A percentile compares a stretch with the other conserved stretches of the same genome.
These are phyloP conservation scores for Andrena bucephala DNA, from an alignment of 2,888 invertebrate species.

Conservation along the genomic window DNA sequence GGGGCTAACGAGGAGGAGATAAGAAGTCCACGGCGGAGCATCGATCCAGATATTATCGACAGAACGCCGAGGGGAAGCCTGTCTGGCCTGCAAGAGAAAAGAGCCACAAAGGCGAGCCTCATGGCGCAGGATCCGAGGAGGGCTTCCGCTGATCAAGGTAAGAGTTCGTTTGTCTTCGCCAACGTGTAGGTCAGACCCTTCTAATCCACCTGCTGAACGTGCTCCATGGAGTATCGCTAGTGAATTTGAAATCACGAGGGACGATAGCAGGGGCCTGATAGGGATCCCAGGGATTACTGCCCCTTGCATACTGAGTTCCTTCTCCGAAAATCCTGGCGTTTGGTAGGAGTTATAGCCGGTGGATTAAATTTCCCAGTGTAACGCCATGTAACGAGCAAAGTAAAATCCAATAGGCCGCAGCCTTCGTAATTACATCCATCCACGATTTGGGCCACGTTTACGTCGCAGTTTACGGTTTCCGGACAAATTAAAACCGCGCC, in stretches of 20 bases:
- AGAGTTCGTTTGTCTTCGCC: constrained; percentile 33
- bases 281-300: too few relatives aligned
- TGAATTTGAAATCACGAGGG: too few relatives aligned
- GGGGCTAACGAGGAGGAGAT: constrained; percentile 77
- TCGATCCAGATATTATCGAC: constrained; percentile 85
- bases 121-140: constrained; percentile 84
- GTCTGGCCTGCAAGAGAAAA: constrained; percentile 85
- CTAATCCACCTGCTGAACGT: neutral
- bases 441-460: neutral
- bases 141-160: constrained; percentile 82
- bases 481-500: neutral
- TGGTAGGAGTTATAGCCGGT: too few relatives aligned
- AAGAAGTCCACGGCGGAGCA: constrained; percentile 87
- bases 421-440: neutral
- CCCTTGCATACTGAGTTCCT: too few relatives aligned
- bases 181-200: neutral
- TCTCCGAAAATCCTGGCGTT: too few relatives aligned
- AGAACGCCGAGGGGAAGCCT: constrained; percentile 84
- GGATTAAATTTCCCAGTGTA: too few relatives aligned
- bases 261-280: too few relatives aligned
- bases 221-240: neutral
- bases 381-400: too few relatives aligned
- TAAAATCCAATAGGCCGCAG: neutral
- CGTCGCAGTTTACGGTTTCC: neutral
- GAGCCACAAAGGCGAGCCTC: constrained; percentile 87